Conservation (phyloP, 2,797 vertebrate genomes). For the Sandelia bainsii region DNA sequence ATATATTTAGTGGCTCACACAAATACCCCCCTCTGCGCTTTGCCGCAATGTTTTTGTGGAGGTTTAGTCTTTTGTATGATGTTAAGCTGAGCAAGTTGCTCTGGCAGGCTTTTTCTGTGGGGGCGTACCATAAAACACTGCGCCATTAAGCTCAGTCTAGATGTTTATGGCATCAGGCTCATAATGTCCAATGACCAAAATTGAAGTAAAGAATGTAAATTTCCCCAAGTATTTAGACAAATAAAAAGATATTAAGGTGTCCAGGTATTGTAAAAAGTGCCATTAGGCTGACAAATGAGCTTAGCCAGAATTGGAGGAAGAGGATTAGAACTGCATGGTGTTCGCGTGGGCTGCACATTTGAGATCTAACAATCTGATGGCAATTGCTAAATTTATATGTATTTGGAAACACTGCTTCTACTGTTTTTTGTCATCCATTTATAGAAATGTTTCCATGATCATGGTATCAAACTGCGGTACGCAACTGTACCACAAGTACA, state of each 20-base stretch:
- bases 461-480: background rate
- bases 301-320: conserved; percentile 26
- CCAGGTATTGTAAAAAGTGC: background rate
- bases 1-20: background rate
- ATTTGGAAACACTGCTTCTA: background rate
- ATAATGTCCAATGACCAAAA: conserved; percentile 11
- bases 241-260: background rate
- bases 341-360: conserved; percentile 18
- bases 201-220: background rate
- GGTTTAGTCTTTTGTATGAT: conserved; percentile 36
- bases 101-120: conserved; percentile 68
- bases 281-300: conserved; percentile 34
- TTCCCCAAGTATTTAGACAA: background rate
- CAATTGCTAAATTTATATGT: background rate
- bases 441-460: background rate
- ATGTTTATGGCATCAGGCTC: conserved; percentile 27
- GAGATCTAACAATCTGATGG: conserved; percentile 13
- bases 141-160: conserved; percentile 66
- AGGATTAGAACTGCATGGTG: conserved; percentile 31
- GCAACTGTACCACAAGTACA: background rate
- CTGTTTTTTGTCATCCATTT: background rate
- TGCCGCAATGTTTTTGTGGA: conserved; percentile 33
- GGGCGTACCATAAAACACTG: conserved; percentile 77
- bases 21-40: conserved; percentile 14
- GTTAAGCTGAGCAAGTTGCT: conserved; percentile 54